Percentiles rank a stretch among this genome's conserved stretches.
Evolutionary conservation across 2,113 vertebrate species (phyloP).

Genomic region (Rattus norvegicus): DNA sequence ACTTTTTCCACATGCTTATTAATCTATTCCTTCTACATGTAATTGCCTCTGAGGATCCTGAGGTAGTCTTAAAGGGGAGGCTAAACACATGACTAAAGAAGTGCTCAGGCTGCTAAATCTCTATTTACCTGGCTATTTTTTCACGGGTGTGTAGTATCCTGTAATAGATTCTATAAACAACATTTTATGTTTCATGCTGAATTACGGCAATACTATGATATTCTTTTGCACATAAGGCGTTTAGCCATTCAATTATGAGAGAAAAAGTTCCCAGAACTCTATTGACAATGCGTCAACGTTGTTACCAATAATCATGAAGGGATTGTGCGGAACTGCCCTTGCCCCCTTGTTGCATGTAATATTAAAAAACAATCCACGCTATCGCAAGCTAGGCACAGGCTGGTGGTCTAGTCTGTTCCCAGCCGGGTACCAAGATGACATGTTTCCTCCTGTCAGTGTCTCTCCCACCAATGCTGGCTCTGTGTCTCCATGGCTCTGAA

Average conservation of each 20-base stretch:
- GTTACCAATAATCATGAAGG: not conserved
- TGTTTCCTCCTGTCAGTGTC: no score
- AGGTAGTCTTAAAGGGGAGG: not conserved
- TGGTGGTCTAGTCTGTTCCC: no score
- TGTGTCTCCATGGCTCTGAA: no score
- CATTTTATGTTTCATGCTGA: slow-evolving; percentile 1
- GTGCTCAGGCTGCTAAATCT: not conserved
- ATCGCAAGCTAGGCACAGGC: no score
- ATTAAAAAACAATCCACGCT: no score
- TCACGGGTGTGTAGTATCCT: not conserved
- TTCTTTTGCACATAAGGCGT: not conserved
- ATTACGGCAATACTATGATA: not conserved
- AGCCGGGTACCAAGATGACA: no score
- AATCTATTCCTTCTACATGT: not conserved
- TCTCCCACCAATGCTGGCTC: no score
- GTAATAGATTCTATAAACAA: not conserved
- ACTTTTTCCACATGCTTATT: not conserved
- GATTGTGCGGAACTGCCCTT: no score
- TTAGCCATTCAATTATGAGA: not conserved
- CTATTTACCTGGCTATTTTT: not conserved
- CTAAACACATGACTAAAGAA: not conserved
- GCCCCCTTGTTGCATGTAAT: no score
- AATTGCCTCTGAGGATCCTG: not conserved
- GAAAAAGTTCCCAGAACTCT: not conserved
- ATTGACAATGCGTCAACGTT: not conserved